Conservation (phyloP, 2,888 invertebrate genomes). For the Eilema depressum region DNA sequence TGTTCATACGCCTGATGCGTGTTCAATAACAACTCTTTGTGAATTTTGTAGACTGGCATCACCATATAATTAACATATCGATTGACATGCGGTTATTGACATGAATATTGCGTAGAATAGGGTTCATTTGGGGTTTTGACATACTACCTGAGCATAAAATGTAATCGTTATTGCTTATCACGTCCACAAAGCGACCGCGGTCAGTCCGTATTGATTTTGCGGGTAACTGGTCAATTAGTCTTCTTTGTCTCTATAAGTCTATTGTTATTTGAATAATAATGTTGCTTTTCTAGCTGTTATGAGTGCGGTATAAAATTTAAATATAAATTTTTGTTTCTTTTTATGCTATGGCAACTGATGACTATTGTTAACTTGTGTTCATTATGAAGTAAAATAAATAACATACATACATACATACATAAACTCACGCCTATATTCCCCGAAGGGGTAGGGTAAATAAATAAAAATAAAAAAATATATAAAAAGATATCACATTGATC, state of each 20-base stretch:
- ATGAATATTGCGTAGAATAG: background rate
- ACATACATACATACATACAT: no score
- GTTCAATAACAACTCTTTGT: conserved; percentile 4
- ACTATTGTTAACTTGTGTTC: no score
- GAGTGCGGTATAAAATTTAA: background rate
- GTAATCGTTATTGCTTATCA: conserved; percentile 69
- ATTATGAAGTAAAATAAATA: no score
- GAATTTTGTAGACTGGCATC: conserved; percentile 17
- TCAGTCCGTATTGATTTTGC: conserved; percentile 63
- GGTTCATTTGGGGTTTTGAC: background rate
- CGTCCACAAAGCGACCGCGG: conserved; percentile 59
- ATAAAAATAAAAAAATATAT: no score
- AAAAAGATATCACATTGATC: no score
- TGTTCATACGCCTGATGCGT: background rate
- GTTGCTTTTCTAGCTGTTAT: background rate
- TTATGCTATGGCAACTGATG: no score
- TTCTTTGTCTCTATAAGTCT: conserved; percentile 48
- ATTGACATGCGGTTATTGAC: conserved; percentile 29
- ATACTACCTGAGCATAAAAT: conserved; percentile 40
- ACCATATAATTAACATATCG: conserved; percentile 39
- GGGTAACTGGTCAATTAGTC: conserved; percentile 62
- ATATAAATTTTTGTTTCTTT: no score
- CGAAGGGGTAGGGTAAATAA: no score
- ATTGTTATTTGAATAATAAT: conserved; percentile 11
- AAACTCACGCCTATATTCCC: no score